These are phyloP conservation scores for Eclectus roratus DNA, from an alignment of 2,113 vertebrate genomes.

Conservation along the genomic window DNA sequence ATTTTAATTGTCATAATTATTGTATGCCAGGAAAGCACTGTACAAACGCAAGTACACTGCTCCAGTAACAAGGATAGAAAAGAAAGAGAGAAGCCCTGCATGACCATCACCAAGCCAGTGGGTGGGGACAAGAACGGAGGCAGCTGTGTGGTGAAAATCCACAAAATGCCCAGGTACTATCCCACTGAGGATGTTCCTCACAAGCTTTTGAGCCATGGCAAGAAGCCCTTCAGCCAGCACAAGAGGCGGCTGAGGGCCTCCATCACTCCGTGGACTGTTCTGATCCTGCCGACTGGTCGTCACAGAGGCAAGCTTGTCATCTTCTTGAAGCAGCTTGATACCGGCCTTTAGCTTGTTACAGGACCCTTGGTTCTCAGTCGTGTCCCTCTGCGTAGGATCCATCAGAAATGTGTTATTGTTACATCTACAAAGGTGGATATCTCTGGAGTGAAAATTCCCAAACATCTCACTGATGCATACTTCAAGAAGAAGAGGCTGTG, in stretches of 20 bases:
- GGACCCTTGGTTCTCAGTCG: conserved; percentile 89
- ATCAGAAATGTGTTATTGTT: conserved; percentile 97
- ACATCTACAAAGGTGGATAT: conserved; percentile 92
- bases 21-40: conserved; percentile 84
- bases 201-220: conserved; percentile 91
- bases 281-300: conserved; percentile 91
- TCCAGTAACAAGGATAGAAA: conserved; percentile 90
- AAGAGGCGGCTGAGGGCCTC: conserved; percentile 84
- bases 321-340: conserved; percentile 93
- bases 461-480: conserved; percentile 88
- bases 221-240: conserved; percentile 91
- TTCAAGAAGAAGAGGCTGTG: conserved; percentile 98
- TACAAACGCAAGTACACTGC: conserved; percentile 92
- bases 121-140: conserved; percentile 97
- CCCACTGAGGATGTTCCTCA: conserved; percentile 93
- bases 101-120: conserved; percentile 87
- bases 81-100: conserved; percentile 81
- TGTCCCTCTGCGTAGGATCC: conserved; percentile 91
- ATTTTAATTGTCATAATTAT: not conserved
- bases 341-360: conserved; percentile 90
- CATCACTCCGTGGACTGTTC: conserved; percentile 89
- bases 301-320: conserved; percentile 96
- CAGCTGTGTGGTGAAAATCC: conserved; percentile 88
- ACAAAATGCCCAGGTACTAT: conserved; percentile 97
- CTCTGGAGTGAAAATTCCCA: conserved; percentile 87